Evolutionary conservation across 2,113 vertebrate species (phyloP).

Genomic region (Epinephelus fuscoguttatus): DNA sequence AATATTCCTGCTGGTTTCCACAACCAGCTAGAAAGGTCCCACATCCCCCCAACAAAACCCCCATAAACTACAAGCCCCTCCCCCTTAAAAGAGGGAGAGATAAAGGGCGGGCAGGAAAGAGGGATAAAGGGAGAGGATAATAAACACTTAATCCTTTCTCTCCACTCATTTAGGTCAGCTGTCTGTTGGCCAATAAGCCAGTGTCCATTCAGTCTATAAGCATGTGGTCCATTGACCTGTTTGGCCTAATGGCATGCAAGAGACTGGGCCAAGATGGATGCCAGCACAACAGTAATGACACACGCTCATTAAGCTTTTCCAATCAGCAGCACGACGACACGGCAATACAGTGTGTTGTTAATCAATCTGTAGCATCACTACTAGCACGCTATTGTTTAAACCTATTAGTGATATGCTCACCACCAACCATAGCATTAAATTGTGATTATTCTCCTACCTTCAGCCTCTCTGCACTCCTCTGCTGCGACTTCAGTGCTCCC

Average conservation of each 20-base stretch:
- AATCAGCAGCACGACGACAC: neutral
- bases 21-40: conserved; percentile 28
- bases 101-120: conserved; percentile 45
- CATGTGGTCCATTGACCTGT: conserved; percentile 62
- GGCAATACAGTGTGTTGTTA: neutral
- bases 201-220: conserved; percentile 53
- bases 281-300: conserved; percentile 35
- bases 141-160: conserved; percentile 80
- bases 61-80: conserved; percentile 37
- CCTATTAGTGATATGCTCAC: neutral
- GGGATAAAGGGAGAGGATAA: conserved; percentile 73
- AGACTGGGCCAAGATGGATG: conserved; percentile 47
- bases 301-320: conserved; percentile 25
- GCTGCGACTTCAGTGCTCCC: conserved; percentile 13
- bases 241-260: conserved; percentile 34
- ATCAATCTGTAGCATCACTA: neutral
- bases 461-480: neutral
- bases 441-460: conserved; percentile 23
- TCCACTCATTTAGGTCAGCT: conserved; percentile 78
- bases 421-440: neutral
- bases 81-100: conserved; percentile 43
- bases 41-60: conserved; percentile 14
- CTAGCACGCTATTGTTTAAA: neutral
- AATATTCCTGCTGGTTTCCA: conserved; percentile 62
- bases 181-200: conserved; percentile 78